Percentiles rank a stretch among this genome's conserved stretches.
Conservation (phyloP, 2,888 invertebrate species). For the Heliconius hortense region DNA sequence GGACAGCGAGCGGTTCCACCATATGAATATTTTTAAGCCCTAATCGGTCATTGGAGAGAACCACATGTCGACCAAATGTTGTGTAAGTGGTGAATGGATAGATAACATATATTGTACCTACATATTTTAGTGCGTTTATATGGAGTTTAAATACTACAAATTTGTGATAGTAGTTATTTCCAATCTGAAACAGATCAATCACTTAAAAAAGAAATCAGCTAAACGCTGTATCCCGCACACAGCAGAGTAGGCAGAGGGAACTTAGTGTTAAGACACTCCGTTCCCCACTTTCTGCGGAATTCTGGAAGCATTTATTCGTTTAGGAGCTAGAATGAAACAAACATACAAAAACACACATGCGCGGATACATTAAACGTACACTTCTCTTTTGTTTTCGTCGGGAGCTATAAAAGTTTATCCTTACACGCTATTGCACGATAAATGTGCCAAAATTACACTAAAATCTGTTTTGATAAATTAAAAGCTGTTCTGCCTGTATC, state of each 20-base stretch:
- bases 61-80: constrained; percentile 19
- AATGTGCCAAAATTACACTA: not conserved
- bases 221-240: no score
- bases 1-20: not conserved
- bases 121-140: not conserved
- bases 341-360: no score
- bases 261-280: no score
- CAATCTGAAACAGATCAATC: not conserved
- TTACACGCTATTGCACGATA: not conserved
- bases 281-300: no score
- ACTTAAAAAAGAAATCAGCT: no score
- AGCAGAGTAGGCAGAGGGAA: no score
- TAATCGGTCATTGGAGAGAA: constrained; percentile 16
- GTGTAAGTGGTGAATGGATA: not conserved
- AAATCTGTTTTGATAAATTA: constrained; percentile 3
- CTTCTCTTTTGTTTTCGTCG: no score
- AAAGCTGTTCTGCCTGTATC: not conserved
- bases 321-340: no score
- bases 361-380: no score
- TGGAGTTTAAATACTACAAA: no score
- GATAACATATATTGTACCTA: not conserved
- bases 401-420: not conserved
- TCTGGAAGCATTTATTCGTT: no score
- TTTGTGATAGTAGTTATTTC: not conserved
- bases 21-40: not conserved